These are phyloP conservation scores for Sylvilagus bachmani DNA, from an alignment of 2,113 vertebrate genomes.

Conservation along the genomic window DNA sequence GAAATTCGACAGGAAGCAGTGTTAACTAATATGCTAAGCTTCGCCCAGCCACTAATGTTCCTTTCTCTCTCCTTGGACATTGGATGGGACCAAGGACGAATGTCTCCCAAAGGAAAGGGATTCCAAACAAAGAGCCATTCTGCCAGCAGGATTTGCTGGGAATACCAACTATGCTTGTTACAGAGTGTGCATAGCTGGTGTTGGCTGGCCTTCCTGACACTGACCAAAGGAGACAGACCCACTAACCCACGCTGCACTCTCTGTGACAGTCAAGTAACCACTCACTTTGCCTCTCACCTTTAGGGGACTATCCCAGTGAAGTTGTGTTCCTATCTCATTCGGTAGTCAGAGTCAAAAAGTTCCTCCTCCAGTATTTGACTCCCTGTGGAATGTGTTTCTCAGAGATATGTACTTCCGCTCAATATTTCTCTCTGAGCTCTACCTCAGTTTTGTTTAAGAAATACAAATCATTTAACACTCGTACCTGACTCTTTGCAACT, in stretches of 20 bases:
- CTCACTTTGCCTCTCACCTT: background rate
- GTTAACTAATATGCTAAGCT: slow-evolving; percentile 48
- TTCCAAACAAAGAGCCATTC: slow-evolving; percentile 75
- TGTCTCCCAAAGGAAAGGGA: slow-evolving; percentile 66
- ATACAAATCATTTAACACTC: background rate
- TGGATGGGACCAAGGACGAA: slow-evolving; percentile 38
- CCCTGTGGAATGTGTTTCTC: background rate
- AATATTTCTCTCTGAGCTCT: background rate
- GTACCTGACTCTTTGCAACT: slow-evolving; percentile 3
- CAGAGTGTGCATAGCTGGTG: background rate
- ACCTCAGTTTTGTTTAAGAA: background rate
- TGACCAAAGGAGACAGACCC: background rate
- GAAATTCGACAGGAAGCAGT: slow-evolving; percentile 47
- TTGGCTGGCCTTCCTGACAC: background rate
- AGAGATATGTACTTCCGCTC: background rate
- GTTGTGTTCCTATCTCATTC: background rate
- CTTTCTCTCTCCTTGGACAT: slow-evolving; percentile 47
- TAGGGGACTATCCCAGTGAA: background rate
- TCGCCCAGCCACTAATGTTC: background rate
- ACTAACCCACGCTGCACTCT: background rate
- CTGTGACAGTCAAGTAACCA: background rate
- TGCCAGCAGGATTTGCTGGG: slow-evolving; percentile 62
- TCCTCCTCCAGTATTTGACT: background rate
- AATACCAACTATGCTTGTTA: slow-evolving; percentile 78
- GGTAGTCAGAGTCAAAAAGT: background rate